Conservation (phyloP, 1,140 invertebrate species). For the Halyomorpha halys region DNA sequence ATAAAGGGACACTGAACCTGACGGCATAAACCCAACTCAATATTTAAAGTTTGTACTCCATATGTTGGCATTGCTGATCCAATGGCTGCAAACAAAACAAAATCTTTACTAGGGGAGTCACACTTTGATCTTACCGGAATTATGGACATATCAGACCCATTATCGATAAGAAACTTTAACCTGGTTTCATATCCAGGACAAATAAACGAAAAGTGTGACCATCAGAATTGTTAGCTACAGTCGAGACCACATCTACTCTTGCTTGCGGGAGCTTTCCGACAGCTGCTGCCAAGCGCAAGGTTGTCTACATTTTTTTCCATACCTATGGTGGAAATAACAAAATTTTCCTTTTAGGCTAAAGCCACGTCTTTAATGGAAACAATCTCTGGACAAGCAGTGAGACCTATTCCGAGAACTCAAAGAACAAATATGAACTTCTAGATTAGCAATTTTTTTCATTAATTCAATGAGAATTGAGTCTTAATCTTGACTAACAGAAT, state of each 20-base stretch:
- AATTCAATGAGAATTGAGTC: no score
- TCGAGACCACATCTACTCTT: background rate
- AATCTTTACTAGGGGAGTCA: slow-evolving; percentile 42
- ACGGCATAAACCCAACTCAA: slow-evolving; percentile 50
- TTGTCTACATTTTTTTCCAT: no score
- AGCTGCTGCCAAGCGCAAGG: background rate
- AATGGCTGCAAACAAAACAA: background rate
- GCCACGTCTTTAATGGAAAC: no score
- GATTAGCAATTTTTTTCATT: no score
- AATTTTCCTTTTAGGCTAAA: no score
- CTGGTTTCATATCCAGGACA: background rate
- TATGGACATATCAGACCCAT: background rate
- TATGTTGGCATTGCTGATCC: background rate
- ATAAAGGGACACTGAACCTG: slow-evolving; percentile 33
- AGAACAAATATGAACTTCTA: no score
- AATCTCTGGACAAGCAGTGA: no score
- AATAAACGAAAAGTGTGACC: slow-evolving; percentile 4
- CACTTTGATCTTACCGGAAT: slow-evolving; percentile 40
- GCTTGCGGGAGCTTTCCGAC: background rate
- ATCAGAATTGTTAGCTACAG: background rate
- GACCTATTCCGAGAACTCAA: no score
- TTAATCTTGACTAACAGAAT: no score
- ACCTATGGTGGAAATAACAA: no score
- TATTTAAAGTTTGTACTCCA: no score
- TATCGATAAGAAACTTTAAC: background rate